phyloP scores from a whole-genome alignment of 2,888 invertebrate genomes.

The Leptarthrus brevirostris region DNA sequence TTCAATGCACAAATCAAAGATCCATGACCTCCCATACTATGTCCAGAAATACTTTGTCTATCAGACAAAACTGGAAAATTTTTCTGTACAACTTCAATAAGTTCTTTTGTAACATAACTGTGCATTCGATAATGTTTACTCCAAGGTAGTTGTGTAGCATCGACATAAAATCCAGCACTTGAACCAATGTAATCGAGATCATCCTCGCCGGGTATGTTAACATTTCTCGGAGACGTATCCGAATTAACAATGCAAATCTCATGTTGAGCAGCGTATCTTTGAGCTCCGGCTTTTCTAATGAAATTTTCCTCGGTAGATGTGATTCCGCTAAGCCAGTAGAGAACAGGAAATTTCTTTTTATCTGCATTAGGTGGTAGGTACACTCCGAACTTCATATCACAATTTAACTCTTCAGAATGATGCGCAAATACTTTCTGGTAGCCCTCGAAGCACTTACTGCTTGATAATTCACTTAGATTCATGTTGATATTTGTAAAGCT shows the following conservation, averaged over 20 bases:
- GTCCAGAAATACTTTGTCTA: constrained; percentile 80
- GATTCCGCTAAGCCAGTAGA: constrained; percentile 90
- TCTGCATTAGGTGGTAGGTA: constrained; percentile 80
- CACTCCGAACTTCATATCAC: constrained; percentile 90
- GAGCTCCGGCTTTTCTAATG: constrained; percentile 89
- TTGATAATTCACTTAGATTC: constrained; percentile 72
- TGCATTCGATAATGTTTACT: constrained; percentile 90
- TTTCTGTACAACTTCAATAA: constrained; percentile 76
- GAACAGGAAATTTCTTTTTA: constrained; percentile 74
- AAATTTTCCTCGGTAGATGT: constrained; percentile 94
- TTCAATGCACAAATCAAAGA: constrained; percentile 86
- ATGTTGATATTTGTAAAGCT: too few relatives aligned
- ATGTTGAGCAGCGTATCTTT: constrained; percentile 84
- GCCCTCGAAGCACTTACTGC: constrained; percentile 83
- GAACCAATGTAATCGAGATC: constrained; percentile 92
- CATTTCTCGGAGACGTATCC: too few relatives aligned
- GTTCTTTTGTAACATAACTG: constrained; percentile 86
- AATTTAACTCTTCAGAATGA: constrained; percentile 73
- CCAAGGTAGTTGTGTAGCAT: constrained; percentile 90
- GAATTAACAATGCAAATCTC: constrained; percentile 88
- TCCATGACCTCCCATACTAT: constrained; percentile 97
- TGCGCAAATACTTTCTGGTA: constrained; percentile 76
- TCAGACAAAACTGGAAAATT: constrained; percentile 75
- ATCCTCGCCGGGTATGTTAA: constrained; percentile 90
- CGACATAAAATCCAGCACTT: constrained; percentile 92